Base-by-base conservation (phyloP, 2,888 invertebrate genomes). In the Dryococelus australis region DNA sequence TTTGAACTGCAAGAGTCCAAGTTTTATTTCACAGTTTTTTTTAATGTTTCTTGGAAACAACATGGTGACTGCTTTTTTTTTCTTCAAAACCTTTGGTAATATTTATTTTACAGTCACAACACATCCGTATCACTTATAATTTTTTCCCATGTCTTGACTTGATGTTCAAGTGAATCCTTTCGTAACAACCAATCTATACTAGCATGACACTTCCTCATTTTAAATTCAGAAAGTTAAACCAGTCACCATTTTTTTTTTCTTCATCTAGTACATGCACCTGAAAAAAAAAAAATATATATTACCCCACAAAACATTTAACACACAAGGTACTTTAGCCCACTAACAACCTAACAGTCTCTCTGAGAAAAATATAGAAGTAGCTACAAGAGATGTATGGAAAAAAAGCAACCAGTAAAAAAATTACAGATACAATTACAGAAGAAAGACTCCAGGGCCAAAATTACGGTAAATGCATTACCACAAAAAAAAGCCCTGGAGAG, bases 11-110 rank as follows among this genome's bases (percentile, higher is more conserved):
- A 28, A 83, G 35, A 35, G 83, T 28, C 28, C 28, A 83, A 83
- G 83, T 83, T 83, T 83, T 83, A 83, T 83, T 28, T 83, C 83
- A 83, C 83, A 83, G 10, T 83, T 83, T 83, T 83, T 83, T 28
- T 27, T 0, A 83, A 83, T 10, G 35, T 83, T 83, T 83, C 35
- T 43, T 83, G 0, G 83, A 20, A 13, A 35, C 43, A 5, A 83
- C 43, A 35, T 83, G 83, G 35, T 83, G 83, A 24, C 43, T 83
- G 24, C 0, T 83, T 24, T 83, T 28, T 9, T 83, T 83, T 24
- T 83, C 10, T 9, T 83, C 83, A 83, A 28, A 83, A 83, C 83
- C 6, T 83, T 83, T 28, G 83, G 43, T 35, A 83, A 4, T 27
- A 83, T 83, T 83, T 83, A 83, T 83, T 83, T 83, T 83, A 83